These are phyloP conservation scores for Asbolus verrucosus DNA, from an alignment of 1,140 invertebrate genomes.

Conservation along the genomic window DNA sequence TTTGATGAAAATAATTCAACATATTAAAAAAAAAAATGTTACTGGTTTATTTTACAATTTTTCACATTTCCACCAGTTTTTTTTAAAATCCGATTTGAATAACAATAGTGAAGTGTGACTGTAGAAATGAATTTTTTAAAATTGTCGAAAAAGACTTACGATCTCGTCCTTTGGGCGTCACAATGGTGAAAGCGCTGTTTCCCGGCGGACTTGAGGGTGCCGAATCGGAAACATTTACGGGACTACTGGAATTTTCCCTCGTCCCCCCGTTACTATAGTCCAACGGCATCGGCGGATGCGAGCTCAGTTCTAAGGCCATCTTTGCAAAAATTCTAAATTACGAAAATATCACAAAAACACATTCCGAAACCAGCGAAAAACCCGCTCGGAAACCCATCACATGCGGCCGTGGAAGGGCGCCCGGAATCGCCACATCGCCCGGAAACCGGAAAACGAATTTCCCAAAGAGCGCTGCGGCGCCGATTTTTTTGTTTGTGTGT, in stretches of 20 bases:
- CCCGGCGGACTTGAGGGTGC: slow-evolving; percentile 58
- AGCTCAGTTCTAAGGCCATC: slow-evolving; percentile 63
- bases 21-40: too few species aligned
- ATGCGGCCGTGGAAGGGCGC: not conserved
- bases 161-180: slow-evolving; percentile 60
- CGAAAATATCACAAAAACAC: slow-evolving; percentile 41
- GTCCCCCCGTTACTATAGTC: slow-evolving; percentile 61
- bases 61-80: too few species aligned
- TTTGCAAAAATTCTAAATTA: slow-evolving; percentile 18
- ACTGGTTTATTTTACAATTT: too few species aligned
- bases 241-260: slow-evolving; percentile 59
- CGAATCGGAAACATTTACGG: slow-evolving; percentile 58
- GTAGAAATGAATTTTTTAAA: too few species aligned
- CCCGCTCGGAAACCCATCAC: not conserved
- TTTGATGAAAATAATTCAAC: too few species aligned
- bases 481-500: slow-evolving; percentile 35
- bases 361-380: too few species aligned
- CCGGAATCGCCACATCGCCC: slow-evolving; percentile 13
- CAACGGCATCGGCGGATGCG: slow-evolving; percentile 61
- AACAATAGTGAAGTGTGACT: too few species aligned
- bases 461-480: not conserved
- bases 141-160: too few species aligned
- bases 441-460: slow-evolving; percentile 27
- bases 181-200: slow-evolving; percentile 63
- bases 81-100: too few species aligned